These are phyloP conservation scores for Cephus spinipes DNA, from an alignment of 2,888 invertebrate genomes.

Conservation along the genomic window DNA sequence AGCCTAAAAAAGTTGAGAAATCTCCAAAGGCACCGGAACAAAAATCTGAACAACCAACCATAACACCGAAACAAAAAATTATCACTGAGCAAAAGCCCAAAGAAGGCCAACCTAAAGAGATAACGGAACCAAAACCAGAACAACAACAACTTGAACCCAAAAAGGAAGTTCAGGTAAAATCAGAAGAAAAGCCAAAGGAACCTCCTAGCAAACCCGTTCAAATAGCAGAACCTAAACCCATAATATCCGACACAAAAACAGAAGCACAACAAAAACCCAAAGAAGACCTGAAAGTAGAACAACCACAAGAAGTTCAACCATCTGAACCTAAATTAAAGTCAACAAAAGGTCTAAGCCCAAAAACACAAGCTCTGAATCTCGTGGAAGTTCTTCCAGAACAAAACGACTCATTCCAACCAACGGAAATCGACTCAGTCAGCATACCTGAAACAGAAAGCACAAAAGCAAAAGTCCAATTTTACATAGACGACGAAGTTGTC, in stretches of 20 bases:
- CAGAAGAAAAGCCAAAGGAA: slow-evolving; percentile 6
- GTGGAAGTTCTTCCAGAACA: slow-evolving; percentile 9
- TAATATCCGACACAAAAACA: background rate
- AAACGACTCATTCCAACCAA: slow-evolving; percentile 6
- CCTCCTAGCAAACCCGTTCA: background rate
- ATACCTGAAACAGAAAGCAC: slow-evolving; percentile 13
- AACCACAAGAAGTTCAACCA: slow-evolving; percentile 8
- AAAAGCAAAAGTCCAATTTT: slow-evolving; percentile 58
- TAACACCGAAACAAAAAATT: background rate
- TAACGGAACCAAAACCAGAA: slow-evolving; percentile 3
- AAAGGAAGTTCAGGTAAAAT: slow-evolving; percentile 1
- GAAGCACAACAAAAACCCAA: slow-evolving; percentile 10
- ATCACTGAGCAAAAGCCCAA: slow-evolving; percentile 8
- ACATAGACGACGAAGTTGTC: slow-evolving; percentile 58
- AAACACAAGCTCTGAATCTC: slow-evolving; percentile 4
- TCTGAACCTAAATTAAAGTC: slow-evolving; percentile 2
- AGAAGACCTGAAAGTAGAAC: slow-evolving; percentile 11
- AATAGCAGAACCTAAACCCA: slow-evolving; percentile 3
- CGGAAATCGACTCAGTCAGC: background rate
- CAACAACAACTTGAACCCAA: slow-evolving; percentile 3
- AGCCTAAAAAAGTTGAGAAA: background rate
- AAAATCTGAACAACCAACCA: slow-evolving; percentile 3
- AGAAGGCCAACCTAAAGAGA: background rate
- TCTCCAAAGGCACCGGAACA: background rate
- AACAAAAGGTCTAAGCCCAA: background rate